Evolutionary conservation across 2,113 vertebrate genomes (phyloP).

Genomic region (Datnioides undecimradiatus): DNA sequence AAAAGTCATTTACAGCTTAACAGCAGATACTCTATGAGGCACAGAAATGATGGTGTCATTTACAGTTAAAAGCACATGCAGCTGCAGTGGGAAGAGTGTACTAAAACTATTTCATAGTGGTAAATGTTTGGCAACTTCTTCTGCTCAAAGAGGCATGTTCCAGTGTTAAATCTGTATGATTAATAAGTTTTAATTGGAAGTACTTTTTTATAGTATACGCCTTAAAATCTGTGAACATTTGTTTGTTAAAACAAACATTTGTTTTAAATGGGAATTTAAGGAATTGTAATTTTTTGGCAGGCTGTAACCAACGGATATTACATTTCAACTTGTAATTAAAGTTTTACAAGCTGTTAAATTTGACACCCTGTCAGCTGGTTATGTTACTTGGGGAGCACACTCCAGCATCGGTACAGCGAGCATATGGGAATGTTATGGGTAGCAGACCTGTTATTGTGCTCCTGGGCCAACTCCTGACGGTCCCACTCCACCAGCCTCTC

Average conservation of each 20-base stretch:
- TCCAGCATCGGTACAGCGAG: not conserved
- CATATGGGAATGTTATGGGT: constrained; percentile 24
- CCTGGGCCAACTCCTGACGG: constrained; percentile 79
- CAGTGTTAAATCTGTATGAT: not conserved
- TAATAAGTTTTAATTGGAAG: not conserved
- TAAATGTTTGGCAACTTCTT: constrained; percentile 17
- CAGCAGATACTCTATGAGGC: constrained; percentile 1
- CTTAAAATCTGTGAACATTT: not conserved
- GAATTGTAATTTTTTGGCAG: not conserved
- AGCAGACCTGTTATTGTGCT: constrained; percentile 87
- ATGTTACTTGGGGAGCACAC: not conserved
- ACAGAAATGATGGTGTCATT: not conserved
- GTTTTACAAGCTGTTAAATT: constrained; percentile 19
- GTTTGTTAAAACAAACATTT: not conserved
- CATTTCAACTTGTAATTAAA: not conserved
- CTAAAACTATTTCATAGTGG: not conserved
- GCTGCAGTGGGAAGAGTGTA: not conserved
- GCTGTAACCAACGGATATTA: not conserved
- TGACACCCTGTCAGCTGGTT: not conserved
- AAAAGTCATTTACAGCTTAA: constrained; percentile 10
- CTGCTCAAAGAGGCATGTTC: not conserved
- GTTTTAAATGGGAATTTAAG: not conserved
- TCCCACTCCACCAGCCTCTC: constrained; percentile 79
- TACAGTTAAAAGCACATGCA: constrained; percentile 1
- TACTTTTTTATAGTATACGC: not conserved